Percentiles rank a stretch among this genome's conserved stretches.
Conservation (phyloP, 2,113 vertebrate genomes). For the Carassius auratus region DNA sequence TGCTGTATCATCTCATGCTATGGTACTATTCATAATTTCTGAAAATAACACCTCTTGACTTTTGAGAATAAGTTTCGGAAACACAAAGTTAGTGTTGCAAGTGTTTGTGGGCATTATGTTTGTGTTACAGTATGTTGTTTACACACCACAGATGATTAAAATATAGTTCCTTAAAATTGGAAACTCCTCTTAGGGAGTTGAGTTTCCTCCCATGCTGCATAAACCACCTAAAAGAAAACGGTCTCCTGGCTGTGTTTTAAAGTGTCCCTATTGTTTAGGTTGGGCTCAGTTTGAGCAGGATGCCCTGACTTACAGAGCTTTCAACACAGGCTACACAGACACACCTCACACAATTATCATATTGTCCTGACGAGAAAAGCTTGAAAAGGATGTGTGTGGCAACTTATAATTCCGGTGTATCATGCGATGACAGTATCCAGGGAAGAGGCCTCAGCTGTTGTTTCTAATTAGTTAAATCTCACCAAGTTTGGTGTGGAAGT, state of each 20-base stretch:
- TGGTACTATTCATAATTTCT: background rate
- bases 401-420: background rate
- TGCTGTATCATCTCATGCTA: no score
- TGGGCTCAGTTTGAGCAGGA: background rate
- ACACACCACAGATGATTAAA: background rate
- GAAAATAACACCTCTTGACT: background rate
- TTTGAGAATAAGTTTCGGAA: background rate
- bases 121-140: background rate
- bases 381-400: background rate
- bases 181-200: background rate
- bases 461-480: conserved; percentile 16
- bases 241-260: conserved; percentile 11
- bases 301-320: background rate
- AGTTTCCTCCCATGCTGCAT: conserved; percentile 18
- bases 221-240: background rate
- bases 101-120: background rate
- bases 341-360: background rate
- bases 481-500: background rate
- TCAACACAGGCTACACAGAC: background rate
- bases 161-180: background rate
- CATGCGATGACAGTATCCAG: background rate
- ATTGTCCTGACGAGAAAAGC: background rate
- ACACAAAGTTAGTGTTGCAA: no score
- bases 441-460: background rate
- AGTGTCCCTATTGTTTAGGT: conserved; percentile 1